A percentile compares a stretch with the other conserved stretches of the same genome.
Conservation (phyloP, 2,113 vertebrate genomes). For the Zapornia atra region DNA sequence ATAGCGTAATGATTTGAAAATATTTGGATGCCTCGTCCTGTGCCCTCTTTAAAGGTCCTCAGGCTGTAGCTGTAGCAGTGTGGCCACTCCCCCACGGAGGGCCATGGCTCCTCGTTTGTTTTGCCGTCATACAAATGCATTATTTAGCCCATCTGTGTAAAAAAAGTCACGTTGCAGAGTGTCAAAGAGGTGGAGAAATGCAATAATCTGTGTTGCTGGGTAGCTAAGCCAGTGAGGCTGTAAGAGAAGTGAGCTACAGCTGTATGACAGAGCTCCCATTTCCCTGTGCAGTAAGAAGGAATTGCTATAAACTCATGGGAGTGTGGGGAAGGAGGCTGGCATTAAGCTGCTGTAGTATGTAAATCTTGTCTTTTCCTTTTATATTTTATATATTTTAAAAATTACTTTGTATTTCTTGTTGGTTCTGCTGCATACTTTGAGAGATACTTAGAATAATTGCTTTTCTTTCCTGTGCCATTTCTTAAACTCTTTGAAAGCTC, state of each 20-base stretch:
- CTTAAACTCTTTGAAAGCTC: conserved; percentile 18
- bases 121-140: background rate
- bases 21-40: background rate
- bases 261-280: background rate
- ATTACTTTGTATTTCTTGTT: background rate
- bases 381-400: background rate
- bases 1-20: background rate
- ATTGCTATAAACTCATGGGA: background rate
- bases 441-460: background rate
- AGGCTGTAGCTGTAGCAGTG: background rate
- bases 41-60: background rate
- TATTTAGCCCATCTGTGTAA: conserved; percentile 14
- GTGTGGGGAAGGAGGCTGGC: background rate
- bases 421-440: background rate
- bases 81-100: background rate
- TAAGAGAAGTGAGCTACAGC: conserved; percentile 22
- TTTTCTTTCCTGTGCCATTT: background rate
- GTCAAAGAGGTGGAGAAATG: background rate
- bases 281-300: conserved; percentile 20
- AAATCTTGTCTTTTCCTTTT: background rate
- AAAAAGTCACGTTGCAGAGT: background rate
- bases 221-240: background rate
- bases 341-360: background rate
- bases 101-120: background rate
- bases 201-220: background rate